phyloP scores from a whole-genome alignment of 2,113 vertebrate genomes.

The Spizaetus ornatus region DNA sequence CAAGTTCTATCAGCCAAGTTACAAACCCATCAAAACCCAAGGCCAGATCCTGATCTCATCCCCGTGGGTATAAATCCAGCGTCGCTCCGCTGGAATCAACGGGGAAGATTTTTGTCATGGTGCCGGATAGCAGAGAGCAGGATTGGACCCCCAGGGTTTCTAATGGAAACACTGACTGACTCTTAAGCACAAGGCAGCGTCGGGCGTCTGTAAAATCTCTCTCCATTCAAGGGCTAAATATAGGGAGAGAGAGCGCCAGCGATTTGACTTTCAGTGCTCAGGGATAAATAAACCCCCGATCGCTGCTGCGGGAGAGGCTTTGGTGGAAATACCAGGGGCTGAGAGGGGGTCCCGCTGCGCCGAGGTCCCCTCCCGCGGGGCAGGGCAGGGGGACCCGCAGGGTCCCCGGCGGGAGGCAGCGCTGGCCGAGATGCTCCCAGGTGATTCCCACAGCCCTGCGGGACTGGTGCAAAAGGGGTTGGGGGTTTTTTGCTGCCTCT shows the following conservation, averaged over 20 bases:
- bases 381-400: neutral
- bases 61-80: neutral
- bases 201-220: constrained; percentile 33
- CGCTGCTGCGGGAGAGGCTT: neutral
- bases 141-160: constrained; percentile 22
- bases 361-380: accelerated
- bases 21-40: constrained; percentile 20
- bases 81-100: neutral
- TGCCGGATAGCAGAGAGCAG: neutral
- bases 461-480: neutral
- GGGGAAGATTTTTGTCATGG: neutral
- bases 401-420: accelerated
- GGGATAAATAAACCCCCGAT: neutral
- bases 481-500: neutral
- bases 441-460: accelerated
- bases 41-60: constrained; percentile 57
- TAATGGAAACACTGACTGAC: constrained; percentile 58
- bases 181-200: neutral
- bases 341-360: neutral
- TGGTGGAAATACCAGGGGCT: neutral
- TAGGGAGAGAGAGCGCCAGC: constrained; percentile 19
- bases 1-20: constrained; percentile 31
- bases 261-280: neutral
- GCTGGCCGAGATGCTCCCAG: neutral
- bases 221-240: constrained; percentile 65